Evolutionary conservation across 53 echinoderm and acorn worm species (phyloP), one percentile per base, ranked within the genome.

Genomic region (Apostichopus leukothele): DNA sequence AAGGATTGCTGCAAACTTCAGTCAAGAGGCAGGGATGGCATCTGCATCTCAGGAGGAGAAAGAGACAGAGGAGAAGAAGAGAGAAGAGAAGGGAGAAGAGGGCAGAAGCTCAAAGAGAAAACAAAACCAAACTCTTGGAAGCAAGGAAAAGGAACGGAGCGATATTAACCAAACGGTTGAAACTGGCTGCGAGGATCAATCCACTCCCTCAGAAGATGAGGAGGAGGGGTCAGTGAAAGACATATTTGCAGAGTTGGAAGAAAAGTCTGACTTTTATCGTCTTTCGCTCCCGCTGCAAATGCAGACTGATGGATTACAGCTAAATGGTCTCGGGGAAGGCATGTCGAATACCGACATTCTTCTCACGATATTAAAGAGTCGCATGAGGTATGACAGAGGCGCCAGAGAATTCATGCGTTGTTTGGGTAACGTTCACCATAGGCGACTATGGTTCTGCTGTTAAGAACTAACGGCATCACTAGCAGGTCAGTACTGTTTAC

Each of bases 361-460:
- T 18, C 51, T 87, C 19, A 75, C 21, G 53, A 54, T 87, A 10
- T 19, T 87, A 50, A 53, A 54, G 75, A 87, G 88, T n/a, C 53
- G 88, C 26, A 74, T 75, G 22, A 52, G 88, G 51, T 59, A 75
- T 20, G 88, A 87, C 52, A 50, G 52, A 23, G 88, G 23, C 9
- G 88, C 88, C 1, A 87, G 53, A 51, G 87, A 75, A 16, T 87
- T 87, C 19, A 74, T 87, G 87, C 74, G 75, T 9, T 74, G 73
- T 18, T 1, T 75, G 4, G 75, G 18, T 25, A 51, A 73, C 18
- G 67, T 84, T 68, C 11, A 14, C 16, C 16, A n/a, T 14, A 14
- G 14, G 5, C n/a, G 13, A 68, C 5, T 68, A 5, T 68, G 16
- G 19, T 68, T 68, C 12, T 68, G 68, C 68, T 68, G 68, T 68